These are phyloP conservation scores for Crypturellus undulatus DNA, from an alignment of 2,113 vertebrate genomes.

Conservation along the genomic window DNA sequence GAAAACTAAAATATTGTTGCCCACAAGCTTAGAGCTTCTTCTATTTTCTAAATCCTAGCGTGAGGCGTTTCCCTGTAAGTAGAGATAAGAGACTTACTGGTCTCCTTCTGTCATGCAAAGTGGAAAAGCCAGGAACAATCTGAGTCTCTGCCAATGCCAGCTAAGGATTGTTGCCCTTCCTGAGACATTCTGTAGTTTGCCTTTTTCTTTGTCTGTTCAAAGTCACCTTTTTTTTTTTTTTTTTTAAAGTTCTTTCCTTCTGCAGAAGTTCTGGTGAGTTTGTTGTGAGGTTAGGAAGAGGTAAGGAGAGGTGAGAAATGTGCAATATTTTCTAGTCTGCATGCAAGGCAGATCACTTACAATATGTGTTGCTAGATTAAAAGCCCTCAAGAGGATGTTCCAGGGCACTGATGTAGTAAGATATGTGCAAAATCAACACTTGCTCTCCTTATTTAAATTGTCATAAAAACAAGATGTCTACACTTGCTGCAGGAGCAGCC, in stretches of 20 bases:
- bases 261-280: slow-evolving; percentile 5
- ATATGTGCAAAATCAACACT: neutral
- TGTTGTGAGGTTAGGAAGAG: neutral
- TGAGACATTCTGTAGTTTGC: neutral
- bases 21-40: neutral
- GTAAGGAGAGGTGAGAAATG: slow-evolving; percentile 14
- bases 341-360: slow-evolving; percentile 29
- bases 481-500: neutral
- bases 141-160: neutral
- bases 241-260: neutral
- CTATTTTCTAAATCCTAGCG: neutral
- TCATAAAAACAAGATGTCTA: neutral
- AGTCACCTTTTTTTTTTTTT: neutral
- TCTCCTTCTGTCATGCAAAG: neutral
- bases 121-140: neutral
- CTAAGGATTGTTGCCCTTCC: neutral
- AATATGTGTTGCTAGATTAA: slow-evolving; percentile 10
- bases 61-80: neutral
- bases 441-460: slow-evolving; percentile 17
- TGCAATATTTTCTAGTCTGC: slow-evolving; percentile 38
- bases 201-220: neutral
- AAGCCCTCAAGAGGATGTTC: slow-evolving; percentile 43
- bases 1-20: neutral
- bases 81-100: neutral
- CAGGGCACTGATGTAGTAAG: slow-evolving; percentile 3